Percentiles rank a stretch among this genome's conserved stretches.
phyloP scores from a whole-genome alignment of 1,140 invertebrate species.

The Daktulosphaira vitifoliae region DNA sequence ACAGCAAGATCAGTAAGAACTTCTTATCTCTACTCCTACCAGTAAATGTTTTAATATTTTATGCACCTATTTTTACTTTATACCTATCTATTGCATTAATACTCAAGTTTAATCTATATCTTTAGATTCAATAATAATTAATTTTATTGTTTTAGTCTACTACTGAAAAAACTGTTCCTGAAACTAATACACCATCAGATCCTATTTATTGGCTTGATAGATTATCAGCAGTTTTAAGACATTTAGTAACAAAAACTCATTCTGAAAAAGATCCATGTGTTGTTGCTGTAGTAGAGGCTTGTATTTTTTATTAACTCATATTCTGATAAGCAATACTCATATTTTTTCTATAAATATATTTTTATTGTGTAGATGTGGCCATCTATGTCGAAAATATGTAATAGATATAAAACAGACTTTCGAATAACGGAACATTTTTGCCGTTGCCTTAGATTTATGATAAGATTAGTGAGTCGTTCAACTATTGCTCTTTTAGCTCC shows the following conservation, averaged over 20 bases:
- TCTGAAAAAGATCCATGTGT: conserved; percentile 69
- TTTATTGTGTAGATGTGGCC: conserved; percentile 61
- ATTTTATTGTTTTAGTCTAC: background rate
- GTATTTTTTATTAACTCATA: background rate
- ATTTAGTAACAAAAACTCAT: conserved; percentile 57
- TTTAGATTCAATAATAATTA: too few species aligned
- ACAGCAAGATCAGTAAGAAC: too few species aligned
- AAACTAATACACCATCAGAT: conserved; percentile 47
- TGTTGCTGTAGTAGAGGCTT: conserved; percentile 64
- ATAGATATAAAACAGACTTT: conserved; percentile 68
- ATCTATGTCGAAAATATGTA: conserved; percentile 65
- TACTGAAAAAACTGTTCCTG: conserved; percentile 23
- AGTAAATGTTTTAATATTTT: too few species aligned
- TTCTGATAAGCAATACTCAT: background rate
- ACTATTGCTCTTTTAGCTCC: conserved; percentile 66
- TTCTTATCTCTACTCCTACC: too few species aligned
- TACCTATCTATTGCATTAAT: too few species aligned
- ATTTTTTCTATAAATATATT: background rate
- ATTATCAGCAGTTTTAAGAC: conserved; percentile 78
- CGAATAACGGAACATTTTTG: conserved; percentile 87
- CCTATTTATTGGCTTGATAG: conserved; percentile 90
- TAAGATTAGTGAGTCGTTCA: conserved; percentile 75
- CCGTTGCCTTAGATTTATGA: conserved; percentile 76
- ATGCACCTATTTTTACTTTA: too few species aligned
- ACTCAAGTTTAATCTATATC: too few species aligned